Base-by-base conservation (phyloP, 2,113 vertebrate genomes). In the Recurvirostra avosetta region DNA sequence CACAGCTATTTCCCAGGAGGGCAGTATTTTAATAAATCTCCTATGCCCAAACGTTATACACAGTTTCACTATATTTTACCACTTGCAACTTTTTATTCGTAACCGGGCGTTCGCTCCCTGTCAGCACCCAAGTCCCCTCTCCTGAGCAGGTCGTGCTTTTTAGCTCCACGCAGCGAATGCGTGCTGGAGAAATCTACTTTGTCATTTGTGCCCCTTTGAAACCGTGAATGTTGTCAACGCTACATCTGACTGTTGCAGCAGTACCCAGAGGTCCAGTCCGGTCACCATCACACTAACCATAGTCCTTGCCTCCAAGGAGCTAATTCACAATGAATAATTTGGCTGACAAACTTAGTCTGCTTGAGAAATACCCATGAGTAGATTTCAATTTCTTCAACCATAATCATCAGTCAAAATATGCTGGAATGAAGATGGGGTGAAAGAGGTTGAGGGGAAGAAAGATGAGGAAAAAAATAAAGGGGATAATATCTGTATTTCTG, bases 251-350 rank as follows among this genome's bases (percentile, higher is more conserved):
- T 91, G 82, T 59, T 47, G 47, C 77, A 73, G 84, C 91, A 77
- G 55, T 58, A 90, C 81, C 79, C 84, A 91, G 73, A 89, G 94
- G 91, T 88, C 79, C 84, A 66, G 83, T 29, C 75, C 0, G 1
- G 77, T 75, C 90, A 77, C 67, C 71, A 73, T 12, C 34, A 15
- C 83, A 47, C 75, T n/a, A 76, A 92, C 73, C 72, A 67, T 53
- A 89, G 87, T 75, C 50, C 73, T 75, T 92, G 95, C 71, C 94
- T 95, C 86, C 93, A 53, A 90, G 93, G 82, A 97, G 92, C 77
- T 95, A 78, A 96, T 96, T 95, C 96, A 86, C 93, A 70, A 91
- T 96, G 91, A 96, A 96, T 95, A 92, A 96, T 96, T 91, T 86
- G 91, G 81, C 83, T 96, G 94, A 93, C 67, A 94, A 96, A 92